phyloP scores from a whole-genome alignment of 2,797 vertebrate genomes.

The Percopsis omiscomaycus region DNA sequence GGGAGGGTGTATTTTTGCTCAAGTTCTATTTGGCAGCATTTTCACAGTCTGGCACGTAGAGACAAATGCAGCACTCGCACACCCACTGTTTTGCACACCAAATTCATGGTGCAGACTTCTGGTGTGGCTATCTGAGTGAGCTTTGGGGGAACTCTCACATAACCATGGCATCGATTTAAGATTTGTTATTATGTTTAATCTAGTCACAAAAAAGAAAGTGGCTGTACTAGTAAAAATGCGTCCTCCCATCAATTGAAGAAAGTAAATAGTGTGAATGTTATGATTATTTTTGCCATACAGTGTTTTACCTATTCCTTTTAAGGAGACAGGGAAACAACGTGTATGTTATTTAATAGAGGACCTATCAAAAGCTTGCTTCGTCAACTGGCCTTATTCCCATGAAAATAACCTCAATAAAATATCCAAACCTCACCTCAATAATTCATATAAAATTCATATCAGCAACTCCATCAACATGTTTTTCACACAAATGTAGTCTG shows the following conservation, averaged over 20 bases:
- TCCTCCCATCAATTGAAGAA: conserved; percentile 7
- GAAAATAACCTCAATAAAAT: conserved; percentile 44
- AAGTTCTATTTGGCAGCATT: too few species aligned
- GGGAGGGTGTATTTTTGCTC: too few species aligned
- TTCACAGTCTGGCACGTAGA: too few species aligned
- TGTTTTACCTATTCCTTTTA: conserved; percentile 29
- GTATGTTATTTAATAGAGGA: conserved; percentile 37
- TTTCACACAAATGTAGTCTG: conserved; percentile 33
- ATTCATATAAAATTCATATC: conserved; percentile 53
- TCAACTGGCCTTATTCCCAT: conserved; percentile 53
- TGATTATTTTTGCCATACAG: conserved; percentile 9
- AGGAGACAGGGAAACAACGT: conserved; percentile 19
- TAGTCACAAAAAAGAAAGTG: too few species aligned
- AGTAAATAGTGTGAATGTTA: conserved; percentile 4
- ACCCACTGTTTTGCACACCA: too few species aligned
- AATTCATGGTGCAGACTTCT: too few species aligned
- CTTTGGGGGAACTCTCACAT: too few species aligned
- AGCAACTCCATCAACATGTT: conserved; percentile 5
- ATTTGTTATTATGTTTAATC: too few species aligned
- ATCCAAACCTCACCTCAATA: conserved; percentile 66
- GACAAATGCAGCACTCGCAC: too few species aligned
- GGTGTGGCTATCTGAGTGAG: too few species aligned
- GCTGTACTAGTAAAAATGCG: neutral
- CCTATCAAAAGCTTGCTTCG: conserved; percentile 30
- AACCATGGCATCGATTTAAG: too few species aligned